These are phyloP conservation scores for Drosophila orena DNA, from an alignment of 1,140 invertebrate genomes.

Conservation along the genomic window DNA sequence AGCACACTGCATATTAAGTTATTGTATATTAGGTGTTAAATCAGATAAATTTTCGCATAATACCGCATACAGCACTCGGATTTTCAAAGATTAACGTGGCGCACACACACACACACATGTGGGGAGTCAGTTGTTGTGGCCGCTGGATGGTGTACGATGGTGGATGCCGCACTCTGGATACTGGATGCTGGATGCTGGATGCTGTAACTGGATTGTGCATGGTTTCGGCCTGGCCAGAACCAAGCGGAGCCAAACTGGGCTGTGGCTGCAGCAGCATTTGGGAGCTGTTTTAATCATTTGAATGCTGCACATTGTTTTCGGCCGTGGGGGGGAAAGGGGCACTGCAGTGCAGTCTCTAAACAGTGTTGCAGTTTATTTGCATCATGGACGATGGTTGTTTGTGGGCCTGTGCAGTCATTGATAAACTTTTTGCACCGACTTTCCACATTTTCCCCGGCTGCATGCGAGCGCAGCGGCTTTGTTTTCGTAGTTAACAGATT, in stretches of 20 bases:
- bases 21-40: constrained; percentile 86
- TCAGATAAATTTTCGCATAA: constrained; percentile 85
- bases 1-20: constrained; percentile 85
- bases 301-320: constrained; percentile 80
- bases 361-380: constrained; percentile 75
- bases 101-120: constrained; percentile 39
- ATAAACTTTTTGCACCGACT: constrained; percentile 58
- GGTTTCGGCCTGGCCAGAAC: constrained; percentile 22
- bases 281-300: constrained; percentile 79
- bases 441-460: constrained; percentile 27
- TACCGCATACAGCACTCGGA: constrained; percentile 85
- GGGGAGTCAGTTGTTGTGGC: constrained; percentile 42
- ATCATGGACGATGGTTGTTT: constrained; percentile 46
- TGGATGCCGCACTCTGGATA: background rate
- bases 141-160: background rate
- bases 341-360: constrained; percentile 49
- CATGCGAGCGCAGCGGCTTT: constrained; percentile 47
- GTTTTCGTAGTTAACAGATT: constrained; percentile 72
- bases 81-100: constrained; percentile 85
- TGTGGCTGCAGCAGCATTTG: constrained; percentile 70
- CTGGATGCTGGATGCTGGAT: constrained; percentile 10
- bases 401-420: constrained; percentile 61
- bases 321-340: background rate
- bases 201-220: constrained; percentile 10
- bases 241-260: constrained; percentile 14